Evolutionary conservation across 1,140 invertebrate genomes (phyloP).

Genomic region (Zaprionus gabonicus): DNA sequence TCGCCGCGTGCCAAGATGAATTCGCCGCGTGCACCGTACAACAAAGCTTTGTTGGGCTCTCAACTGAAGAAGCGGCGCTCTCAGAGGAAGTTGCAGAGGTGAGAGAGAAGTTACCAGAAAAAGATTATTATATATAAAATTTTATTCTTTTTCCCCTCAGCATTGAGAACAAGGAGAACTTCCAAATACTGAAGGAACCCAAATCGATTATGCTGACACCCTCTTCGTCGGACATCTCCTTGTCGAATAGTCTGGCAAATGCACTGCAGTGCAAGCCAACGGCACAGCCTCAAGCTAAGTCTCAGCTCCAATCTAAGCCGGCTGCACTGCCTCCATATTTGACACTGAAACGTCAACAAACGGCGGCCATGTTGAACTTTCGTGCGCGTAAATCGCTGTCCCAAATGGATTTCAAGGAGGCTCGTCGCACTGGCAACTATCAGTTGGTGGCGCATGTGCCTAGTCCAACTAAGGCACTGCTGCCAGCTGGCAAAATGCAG

Average conservation of each 20-base stretch:
- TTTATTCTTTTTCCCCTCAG: constrained; percentile 3
- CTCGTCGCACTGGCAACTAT: constrained; percentile 60
- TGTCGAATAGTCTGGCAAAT: constrained; percentile 37
- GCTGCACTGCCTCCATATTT: constrained; percentile 43
- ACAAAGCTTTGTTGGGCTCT: constrained; percentile 26
- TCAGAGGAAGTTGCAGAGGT: constrained; percentile 42
- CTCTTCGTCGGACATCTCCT: constrained; percentile 62
- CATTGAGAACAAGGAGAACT: constrained; percentile 24
- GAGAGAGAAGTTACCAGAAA: background rate
- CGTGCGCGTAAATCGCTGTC: constrained; percentile 70
- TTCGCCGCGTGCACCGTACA: constrained; percentile 54
- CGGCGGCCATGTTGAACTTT: constrained; percentile 61
- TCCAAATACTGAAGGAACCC: constrained; percentile 26
- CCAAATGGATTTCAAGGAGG: constrained; percentile 79
- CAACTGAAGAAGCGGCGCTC: constrained; percentile 44
- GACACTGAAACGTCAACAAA: constrained; percentile 60
- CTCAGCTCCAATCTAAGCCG: background rate
- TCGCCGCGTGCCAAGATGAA: constrained; percentile 20
- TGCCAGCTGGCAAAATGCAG: background rate
- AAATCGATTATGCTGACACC: constrained; percentile 50
- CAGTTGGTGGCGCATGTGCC: constrained; percentile 58
- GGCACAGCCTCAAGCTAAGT: background rate
- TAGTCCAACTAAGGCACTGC: constrained; percentile 3
- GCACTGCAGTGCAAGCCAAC: background rate
- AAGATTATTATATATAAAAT: background rate